Evolutionary conservation across 2,797 vertebrate genomes (phyloP).

Genomic region (Anabas testudineus): DNA sequence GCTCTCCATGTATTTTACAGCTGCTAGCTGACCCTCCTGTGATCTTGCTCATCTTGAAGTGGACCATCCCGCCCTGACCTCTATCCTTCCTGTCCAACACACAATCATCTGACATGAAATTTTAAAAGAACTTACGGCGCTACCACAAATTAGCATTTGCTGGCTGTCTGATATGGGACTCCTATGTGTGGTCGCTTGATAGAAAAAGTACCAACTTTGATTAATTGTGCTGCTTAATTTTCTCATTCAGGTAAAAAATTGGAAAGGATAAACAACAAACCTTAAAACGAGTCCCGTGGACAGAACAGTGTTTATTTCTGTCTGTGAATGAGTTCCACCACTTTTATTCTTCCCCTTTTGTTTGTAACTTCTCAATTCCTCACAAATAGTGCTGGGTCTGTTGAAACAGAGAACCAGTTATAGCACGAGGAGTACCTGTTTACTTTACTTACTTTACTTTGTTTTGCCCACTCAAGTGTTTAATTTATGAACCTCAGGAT

Average conservation of each 20-base stretch:
- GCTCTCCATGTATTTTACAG: slow-evolving; percentile 61
- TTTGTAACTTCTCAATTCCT: slow-evolving; percentile 6
- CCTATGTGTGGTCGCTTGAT: slow-evolving; percentile 66
- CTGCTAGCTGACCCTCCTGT: slow-evolving; percentile 48
- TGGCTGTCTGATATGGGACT: slow-evolving; percentile 55
- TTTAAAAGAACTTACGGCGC: slow-evolving; percentile 59
- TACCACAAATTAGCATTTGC: slow-evolving; percentile 71
- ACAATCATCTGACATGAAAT: slow-evolving; percentile 72
- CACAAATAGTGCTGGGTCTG: neutral
- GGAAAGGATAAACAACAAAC: slow-evolving; percentile 73
- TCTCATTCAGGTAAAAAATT: slow-evolving; percentile 85
- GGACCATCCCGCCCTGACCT: slow-evolving; percentile 38
- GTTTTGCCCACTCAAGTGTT: slow-evolving; percentile 3
- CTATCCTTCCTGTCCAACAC: slow-evolving; percentile 46
- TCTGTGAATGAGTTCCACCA: slow-evolving; percentile 57
- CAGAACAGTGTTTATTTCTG: slow-evolving; percentile 11
- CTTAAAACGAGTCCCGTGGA: slow-evolving; percentile 67
- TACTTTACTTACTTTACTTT: neutral
- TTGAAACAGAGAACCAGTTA: neutral
- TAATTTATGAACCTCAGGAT: slow-evolving; percentile 22
- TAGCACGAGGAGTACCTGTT: neutral
- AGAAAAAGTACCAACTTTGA: slow-evolving; percentile 81
- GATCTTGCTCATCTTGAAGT: slow-evolving; percentile 77
- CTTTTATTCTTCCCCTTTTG: slow-evolving; percentile 41
- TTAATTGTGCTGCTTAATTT: slow-evolving; percentile 79